Base-by-base conservation (phyloP, 2,888 invertebrate species). In the Caenorhabditis sp. region DNA sequence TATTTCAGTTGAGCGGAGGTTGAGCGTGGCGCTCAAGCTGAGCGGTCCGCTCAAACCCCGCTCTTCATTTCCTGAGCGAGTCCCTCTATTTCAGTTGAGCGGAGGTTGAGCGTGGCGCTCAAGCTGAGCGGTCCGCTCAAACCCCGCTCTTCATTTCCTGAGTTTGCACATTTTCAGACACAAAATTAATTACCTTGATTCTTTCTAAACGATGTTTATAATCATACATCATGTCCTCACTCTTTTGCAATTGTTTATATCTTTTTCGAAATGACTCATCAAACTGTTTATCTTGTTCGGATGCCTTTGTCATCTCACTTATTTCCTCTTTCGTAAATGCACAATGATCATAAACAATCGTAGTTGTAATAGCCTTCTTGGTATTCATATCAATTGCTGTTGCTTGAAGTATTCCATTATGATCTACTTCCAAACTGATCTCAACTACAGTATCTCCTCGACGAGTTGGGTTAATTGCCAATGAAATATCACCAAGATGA, bases 371-470 rank as follows among this genome's bases (percentile, higher is more conserved):
- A 1, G 61, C 49, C 5, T 26, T 49, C 55, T 74, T 55, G 1
- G 69, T 60, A 6, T 63, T 61, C 2, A 57, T 27, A 53, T 74
- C 69, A 14, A 63, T 19, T 1, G 74, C 74, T 3, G 74, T 74
- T 0, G 66, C 74, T 61, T 74, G 74, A 17, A 74, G 61, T 21
- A 74, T 74, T 31, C 74, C 74, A 26, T 69, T 74, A 53, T 74
- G 69, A 63, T 74, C 74, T 1, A 74, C 66, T 49, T 69, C 69
- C 19, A 74, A 24, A 21, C 31, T 23, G n/a, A 60, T 51, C 24
- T 74, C 74, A 8, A 74, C 58, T 3, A 74, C 50, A 0, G 62
- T 64, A 24, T 74, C 69, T 3, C 74, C 74, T 26, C 74, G 59
- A 36, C 58, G 58, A 26, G 58, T 55, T 0, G 69, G 66, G 0